Evolutionary conservation across 2,797 vertebrate genomes (phyloP), one percentile per base, ranked within the genome.

Genomic region (Sebastes diploproa): DNA sequence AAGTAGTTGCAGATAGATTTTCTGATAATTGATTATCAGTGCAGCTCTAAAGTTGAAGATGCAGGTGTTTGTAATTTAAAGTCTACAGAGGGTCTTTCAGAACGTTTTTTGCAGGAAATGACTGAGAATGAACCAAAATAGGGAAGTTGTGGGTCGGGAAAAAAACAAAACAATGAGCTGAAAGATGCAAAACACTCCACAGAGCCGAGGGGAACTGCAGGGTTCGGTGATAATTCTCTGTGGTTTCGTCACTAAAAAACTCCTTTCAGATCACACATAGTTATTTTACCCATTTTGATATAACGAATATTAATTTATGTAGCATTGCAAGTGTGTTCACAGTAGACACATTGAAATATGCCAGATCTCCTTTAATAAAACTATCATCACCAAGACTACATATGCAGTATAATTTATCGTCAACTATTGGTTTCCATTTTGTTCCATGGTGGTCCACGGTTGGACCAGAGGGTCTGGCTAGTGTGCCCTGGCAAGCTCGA

Each of bases 141-240:
- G 13, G 3, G 7, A 67, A 11, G 13, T 23, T 11, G 23, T 0
- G 2, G 12, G 4, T 30, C 2, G 1, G 1, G 3, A 20, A 68
- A 76, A 61, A 6, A 46, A 14, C 13, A 42, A 42, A 46, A 18
- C 16, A 46, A 46, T 46, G 42, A 46, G 27, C n/a, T 72, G 16
- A 60, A 72, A 50, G 36, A 54, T 1, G n/a, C 29, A 18, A 38
- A 72, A 50, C 60, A 1, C 42, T 46, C 42, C 42, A 18, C 0
- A 46, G 59, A 4, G 42, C 16, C 11, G 2, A 36, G 32, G 23
- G 18, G 7, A 59, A 6, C 36, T 59, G 6, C 11, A 66, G 20
- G 1, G 29, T 23, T 18, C 7, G 42, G 42, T 46, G 42, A 46
- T 23, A 20, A 64, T 56, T 55, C 25, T 8, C 27, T n/a, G 50